A percentile compares a stretch with the other conserved stretches of the same genome.
Evolutionary conservation across 1,140 invertebrate species (phyloP).

Genomic region (Caerostris darwini): DNA sequence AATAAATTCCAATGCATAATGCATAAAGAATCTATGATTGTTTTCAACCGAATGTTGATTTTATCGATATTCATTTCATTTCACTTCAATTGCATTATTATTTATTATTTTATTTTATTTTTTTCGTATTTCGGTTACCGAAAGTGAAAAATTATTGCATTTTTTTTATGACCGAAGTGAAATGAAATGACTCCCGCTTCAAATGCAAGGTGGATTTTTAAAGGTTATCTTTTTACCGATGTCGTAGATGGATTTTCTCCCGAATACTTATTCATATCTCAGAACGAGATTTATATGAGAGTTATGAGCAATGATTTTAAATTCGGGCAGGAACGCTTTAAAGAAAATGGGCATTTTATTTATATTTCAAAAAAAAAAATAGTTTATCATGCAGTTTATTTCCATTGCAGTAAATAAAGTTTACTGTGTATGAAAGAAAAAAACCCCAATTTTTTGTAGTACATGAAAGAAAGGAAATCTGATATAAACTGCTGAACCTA

Average conservation of each 20-base stretch:
- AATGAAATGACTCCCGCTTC: not conserved
- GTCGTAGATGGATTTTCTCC: not conserved
- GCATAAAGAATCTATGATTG: conserved; percentile 27
- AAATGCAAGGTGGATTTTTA: conserved; percentile 35
- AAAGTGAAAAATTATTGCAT: conserved; percentile 15
- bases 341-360: not conserved
- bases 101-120: not conserved
- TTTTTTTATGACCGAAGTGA: not conserved
- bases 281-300: conserved; percentile 16
- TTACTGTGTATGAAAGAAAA: not conserved
- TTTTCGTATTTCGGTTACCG: not conserved
- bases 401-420: not conserved
- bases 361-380: not conserved
- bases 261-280: not conserved
- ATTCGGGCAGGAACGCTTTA: not conserved
- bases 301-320: not conserved
- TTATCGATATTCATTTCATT: conserved; percentile 32
- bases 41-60: conserved; percentile 27
- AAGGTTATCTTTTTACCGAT: not conserved
- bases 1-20: conserved; percentile 25
- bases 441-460: not conserved
- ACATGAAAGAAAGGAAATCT: no score
- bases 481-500: no score
- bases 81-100: conserved; percentile 21
- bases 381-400: not conserved